Percentiles rank a stretch among this genome's conserved stretches.
Evolutionary conservation across 2,113 vertebrate species (phyloP).

Genomic region (Stomatorhinus ivindoensis): DNA sequence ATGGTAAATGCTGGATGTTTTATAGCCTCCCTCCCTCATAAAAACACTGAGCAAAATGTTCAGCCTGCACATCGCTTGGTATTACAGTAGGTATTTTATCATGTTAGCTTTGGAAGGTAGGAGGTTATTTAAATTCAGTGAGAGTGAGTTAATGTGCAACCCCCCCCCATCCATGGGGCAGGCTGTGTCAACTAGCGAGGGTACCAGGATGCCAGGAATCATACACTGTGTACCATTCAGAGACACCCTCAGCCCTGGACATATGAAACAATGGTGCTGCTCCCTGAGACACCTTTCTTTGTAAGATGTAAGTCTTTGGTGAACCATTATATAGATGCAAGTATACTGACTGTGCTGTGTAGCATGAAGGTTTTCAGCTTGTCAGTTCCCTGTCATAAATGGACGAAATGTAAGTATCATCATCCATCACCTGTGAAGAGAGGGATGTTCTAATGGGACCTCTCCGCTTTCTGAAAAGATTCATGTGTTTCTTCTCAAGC

Average conservation of each 20-base stretch:
- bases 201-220: neutral
- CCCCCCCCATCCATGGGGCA: neutral
- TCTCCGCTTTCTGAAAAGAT: neutral
- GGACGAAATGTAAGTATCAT: neutral
- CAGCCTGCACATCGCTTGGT: neutral
- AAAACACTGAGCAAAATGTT: neutral
- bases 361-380: neutral
- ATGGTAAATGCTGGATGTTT: neutral
- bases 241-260: neutral
- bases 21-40: neutral
- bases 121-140: neutral
- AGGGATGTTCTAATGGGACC: neutral
- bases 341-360: neutral
- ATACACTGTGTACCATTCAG: neutral
- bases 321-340: neutral
- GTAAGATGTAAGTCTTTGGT: neutral
- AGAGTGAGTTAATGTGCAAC: neutral
- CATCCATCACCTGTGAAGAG: neutral
- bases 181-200: neutral
- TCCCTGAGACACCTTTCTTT: neutral
- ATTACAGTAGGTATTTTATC: neutral
- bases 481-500: neutral
- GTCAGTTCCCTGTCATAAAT: neutral
- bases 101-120: neutral
- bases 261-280: neutral